Conservation (phyloP, 2,888 invertebrate genomes). For the Chrysolina americana region DNA sequence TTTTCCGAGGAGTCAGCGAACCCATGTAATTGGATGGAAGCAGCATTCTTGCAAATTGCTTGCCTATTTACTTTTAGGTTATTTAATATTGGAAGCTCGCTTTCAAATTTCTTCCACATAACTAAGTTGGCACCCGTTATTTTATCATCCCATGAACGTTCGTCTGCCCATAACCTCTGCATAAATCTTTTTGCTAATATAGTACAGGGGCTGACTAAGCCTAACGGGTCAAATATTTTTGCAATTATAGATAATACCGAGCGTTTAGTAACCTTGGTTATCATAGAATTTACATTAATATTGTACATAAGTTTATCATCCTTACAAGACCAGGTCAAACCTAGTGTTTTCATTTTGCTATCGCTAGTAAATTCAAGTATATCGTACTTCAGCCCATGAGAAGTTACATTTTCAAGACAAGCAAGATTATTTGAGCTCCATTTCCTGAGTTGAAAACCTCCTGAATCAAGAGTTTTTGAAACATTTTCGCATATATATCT, state of each 20-base stretch:
- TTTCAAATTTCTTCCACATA: constrained; percentile 4
- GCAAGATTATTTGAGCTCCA: not conserved
- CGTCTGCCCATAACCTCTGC: constrained; percentile 42
- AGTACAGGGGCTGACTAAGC: constrained; percentile 40
- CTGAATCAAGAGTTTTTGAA: too few relatives aligned
- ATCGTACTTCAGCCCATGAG: not conserved
- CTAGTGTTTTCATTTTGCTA: constrained; percentile 20
- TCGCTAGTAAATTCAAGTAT: not conserved
- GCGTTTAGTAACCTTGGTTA: not conserved
- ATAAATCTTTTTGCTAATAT: constrained; percentile 45
- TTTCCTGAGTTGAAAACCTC: constrained; percentile 22
- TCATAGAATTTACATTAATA: not conserved
- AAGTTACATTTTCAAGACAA: not conserved
- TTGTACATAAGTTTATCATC: not conserved
- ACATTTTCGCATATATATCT: too few relatives aligned
- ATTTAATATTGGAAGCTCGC: not conserved
- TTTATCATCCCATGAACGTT: constrained; percentile 45
- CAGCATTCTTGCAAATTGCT: not conserved
- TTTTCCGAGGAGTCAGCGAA: constrained; percentile 23
- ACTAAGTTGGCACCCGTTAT: constrained; percentile 25
- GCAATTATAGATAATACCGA: not conserved
- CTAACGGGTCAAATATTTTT: constrained; percentile 41
- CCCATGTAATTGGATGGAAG: constrained; percentile 14
- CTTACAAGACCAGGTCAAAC: constrained; percentile 21
- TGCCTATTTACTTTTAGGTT: not conserved